These are phyloP conservation scores for Parnassius glacialis DNA, from an alignment of 2,888 invertebrate species.

Conservation along the genomic window DNA sequence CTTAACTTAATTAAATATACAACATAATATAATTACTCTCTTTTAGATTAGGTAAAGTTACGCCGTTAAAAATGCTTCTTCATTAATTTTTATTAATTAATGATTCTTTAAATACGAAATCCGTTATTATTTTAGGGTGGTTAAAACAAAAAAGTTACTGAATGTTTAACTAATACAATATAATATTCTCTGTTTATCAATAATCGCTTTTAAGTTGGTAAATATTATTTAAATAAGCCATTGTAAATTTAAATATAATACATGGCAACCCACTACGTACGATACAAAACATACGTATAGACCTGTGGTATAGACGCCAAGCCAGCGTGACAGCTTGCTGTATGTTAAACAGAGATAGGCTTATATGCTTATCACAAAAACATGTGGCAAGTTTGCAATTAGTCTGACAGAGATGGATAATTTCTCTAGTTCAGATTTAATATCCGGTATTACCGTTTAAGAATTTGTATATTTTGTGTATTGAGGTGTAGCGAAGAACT, in stretches of 20 bases:
- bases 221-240: too few species aligned
- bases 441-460: conserved; percentile 74
- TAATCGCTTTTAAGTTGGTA: too few species aligned
- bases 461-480: conserved; percentile 52
- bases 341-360: conserved; percentile 44
- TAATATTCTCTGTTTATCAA: too few species aligned
- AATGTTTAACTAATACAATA: too few species aligned
- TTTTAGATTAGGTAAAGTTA: too few species aligned
- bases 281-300: conserved; percentile 35
- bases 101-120: too few species aligned
- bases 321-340: conserved; percentile 38
- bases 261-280: conserved; percentile 19
- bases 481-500: conserved; percentile 49
- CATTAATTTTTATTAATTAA: too few species aligned
- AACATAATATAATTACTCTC: too few species aligned
- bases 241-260: neutral
- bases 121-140: too few species aligned
- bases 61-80: too few species aligned
- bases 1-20: too few species aligned
- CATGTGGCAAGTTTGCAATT: conserved; percentile 25
- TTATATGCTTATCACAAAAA: conserved; percentile 36
- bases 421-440: conserved; percentile 41
- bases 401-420: conserved; percentile 48
- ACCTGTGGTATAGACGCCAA: conserved; percentile 22
- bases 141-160: too few species aligned